These are phyloP conservation scores for Hylyphantes graminicola DNA, from an alignment of 1,140 invertebrate genomes.

Conservation along the genomic window DNA sequence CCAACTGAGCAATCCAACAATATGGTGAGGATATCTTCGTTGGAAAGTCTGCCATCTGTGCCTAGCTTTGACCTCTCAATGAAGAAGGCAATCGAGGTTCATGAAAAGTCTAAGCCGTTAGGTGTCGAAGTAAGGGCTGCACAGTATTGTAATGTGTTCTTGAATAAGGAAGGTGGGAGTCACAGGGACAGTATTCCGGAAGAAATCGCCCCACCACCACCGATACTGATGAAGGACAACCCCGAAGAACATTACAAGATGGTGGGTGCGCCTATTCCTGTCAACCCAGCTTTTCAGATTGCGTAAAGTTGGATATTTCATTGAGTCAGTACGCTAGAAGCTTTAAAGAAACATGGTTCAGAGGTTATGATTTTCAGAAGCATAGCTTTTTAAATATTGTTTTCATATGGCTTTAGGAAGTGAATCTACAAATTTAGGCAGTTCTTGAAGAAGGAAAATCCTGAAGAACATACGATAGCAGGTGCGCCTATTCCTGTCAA, in stretches of 20 bases:
- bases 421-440: no score
- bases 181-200: slow-evolving; percentile 30
- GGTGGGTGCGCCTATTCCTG: slow-evolving; percentile 37
- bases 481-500: slow-evolving; percentile 31
- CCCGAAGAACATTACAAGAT: slow-evolving; percentile 52
- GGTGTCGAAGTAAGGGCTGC: slow-evolving; percentile 8
- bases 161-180: not conserved
- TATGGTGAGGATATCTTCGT: not conserved
- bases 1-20: not conserved
- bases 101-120: not conserved
- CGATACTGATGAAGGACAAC: slow-evolving; percentile 22
- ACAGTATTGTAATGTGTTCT: slow-evolving; percentile 42
- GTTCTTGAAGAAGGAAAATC: slow-evolving; percentile 17
- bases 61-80: slow-evolving; percentile 22
- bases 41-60: slow-evolving; percentile 33
- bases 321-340: no score
- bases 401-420: no score
- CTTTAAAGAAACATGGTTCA: no score
- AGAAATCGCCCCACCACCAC: slow-evolving; percentile 53
- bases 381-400: no score
- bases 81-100: not conserved
- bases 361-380: no score
- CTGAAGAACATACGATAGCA: slow-evolving; percentile 50
- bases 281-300: slow-evolving; percentile 10
- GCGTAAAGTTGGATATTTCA: not conserved